A percentile compares a stretch with the other conserved stretches of the same genome.
These are phyloP conservation scores for Lanius collurio DNA, from an alignment of 2,113 vertebrate species.

Conservation along the genomic window DNA sequence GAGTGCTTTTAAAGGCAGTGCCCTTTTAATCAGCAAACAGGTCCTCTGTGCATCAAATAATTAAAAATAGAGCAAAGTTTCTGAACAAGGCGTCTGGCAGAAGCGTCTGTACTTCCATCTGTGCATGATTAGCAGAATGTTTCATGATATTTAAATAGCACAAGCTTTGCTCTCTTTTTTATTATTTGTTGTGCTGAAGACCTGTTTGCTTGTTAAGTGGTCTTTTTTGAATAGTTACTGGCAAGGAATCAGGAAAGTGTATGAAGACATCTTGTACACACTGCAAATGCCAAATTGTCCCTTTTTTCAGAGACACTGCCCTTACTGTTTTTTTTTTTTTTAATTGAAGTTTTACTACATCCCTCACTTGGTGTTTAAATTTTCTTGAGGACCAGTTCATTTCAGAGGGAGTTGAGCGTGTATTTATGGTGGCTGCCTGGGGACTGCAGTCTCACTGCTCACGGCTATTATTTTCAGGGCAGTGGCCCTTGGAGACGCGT, in stretches of 20 bases:
- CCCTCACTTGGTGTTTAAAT: not conserved
- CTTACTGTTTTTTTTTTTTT: not conserved
- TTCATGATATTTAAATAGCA: slow-evolving; percentile 77
- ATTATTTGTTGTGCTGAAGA: slow-evolving; percentile 66
- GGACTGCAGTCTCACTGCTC: accelerated
- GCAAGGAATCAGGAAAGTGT: slow-evolving; percentile 57
- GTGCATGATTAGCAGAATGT: slow-evolving; percentile 77
- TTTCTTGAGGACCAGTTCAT: accelerated
- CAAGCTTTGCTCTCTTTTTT: slow-evolving; percentile 73
- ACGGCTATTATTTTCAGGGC: accelerated
- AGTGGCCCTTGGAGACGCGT: accelerated
- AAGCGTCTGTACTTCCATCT: slow-evolving; percentile 74
- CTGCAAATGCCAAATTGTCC: slow-evolving; percentile 45
- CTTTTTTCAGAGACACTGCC: slow-evolving; percentile 8
- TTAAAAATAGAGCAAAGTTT: slow-evolving; percentile 81
- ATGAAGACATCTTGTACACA: slow-evolving; percentile 60
- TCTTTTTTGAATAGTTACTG: slow-evolving; percentile 54
- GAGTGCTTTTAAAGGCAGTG: slow-evolving; percentile 43
- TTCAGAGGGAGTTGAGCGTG: not conserved
- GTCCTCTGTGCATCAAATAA: slow-evolving; percentile 75
- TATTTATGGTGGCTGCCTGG: accelerated
- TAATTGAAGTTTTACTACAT: not conserved
- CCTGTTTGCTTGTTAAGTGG: slow-evolving; percentile 65
- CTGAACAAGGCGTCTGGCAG: slow-evolving; percentile 75
- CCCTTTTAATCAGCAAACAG: slow-evolving; percentile 73